Percentiles rank a stretch among this genome's conserved stretches.
Conservation (phyloP, 2,113 vertebrate species). For the Neogale vison region DNA sequence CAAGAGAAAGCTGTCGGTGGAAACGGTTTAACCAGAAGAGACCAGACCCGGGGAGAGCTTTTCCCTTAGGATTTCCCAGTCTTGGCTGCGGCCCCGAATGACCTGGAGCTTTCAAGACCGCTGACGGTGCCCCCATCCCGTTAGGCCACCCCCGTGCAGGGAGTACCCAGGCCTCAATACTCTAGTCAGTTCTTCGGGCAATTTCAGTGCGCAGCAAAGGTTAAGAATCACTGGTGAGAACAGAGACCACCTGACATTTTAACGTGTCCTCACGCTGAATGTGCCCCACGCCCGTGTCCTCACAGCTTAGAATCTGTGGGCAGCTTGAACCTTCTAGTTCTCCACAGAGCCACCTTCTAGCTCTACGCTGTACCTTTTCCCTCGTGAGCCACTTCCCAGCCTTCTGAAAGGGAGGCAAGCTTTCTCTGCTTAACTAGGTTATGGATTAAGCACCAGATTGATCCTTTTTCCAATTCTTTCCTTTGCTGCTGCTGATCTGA, state of each 20-base stretch:
- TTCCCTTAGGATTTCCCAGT: background rate
- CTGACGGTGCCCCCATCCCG: background rate
- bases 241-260: background rate
- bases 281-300: accelerated
- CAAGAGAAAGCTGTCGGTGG: accelerated
- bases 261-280: accelerated
- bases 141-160: accelerated
- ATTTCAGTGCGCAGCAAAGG: background rate
- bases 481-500: background rate
- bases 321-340: too few species aligned
- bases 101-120: background rate
- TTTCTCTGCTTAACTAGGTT: background rate
- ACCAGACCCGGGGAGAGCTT: too few species aligned
- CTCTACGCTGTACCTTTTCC: accelerated
- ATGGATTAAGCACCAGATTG: background rate
- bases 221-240: background rate
- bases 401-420: background rate
- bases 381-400: background rate
- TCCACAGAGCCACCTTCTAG: too few species aligned
- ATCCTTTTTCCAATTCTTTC: background rate
- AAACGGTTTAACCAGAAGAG: background rate
- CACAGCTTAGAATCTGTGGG: accelerated
- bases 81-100: background rate
- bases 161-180: accelerated
- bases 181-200: background rate